phyloP scores from a whole-genome alignment of 2,113 vertebrate genomes.

The Malaclemys terrapin region DNA sequence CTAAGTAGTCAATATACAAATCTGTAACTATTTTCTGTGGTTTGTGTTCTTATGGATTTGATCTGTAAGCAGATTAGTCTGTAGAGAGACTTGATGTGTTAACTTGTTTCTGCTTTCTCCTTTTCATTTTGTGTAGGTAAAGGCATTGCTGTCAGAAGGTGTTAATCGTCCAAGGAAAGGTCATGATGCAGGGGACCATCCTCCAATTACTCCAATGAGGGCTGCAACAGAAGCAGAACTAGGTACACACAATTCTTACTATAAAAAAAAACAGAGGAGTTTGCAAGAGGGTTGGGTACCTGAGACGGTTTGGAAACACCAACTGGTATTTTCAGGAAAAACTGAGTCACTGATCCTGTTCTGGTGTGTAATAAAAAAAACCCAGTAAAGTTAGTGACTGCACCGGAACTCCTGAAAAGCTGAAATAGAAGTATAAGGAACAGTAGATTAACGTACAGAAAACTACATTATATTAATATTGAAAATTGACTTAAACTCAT shows the following conservation, averaged over 20 bases:
- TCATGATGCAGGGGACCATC: constrained; percentile 94
- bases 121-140: constrained; percentile 83
- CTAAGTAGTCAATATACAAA: neutral
- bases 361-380: neutral
- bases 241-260: constrained; percentile 78
- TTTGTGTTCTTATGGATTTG: neutral
- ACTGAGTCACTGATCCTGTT: neutral
- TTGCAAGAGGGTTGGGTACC: neutral
- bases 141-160: constrained; percentile 87
- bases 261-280: neutral
- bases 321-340: neutral
- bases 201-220: constrained; percentile 97
- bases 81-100: neutral
- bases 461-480: neutral
- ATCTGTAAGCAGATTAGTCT: neutral
- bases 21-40: neutral
- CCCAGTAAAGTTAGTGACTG: neutral
- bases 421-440: neutral
- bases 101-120: neutral
- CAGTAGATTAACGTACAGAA: neutral
- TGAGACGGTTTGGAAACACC: neutral
- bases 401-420: neutral
- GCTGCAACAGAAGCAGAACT: constrained; percentile 92
- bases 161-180: constrained; percentile 95
- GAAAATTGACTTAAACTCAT: neutral